Conservation (phyloP, 2,888 invertebrate genomes). For the Aleiodes leptofemur region DNA sequence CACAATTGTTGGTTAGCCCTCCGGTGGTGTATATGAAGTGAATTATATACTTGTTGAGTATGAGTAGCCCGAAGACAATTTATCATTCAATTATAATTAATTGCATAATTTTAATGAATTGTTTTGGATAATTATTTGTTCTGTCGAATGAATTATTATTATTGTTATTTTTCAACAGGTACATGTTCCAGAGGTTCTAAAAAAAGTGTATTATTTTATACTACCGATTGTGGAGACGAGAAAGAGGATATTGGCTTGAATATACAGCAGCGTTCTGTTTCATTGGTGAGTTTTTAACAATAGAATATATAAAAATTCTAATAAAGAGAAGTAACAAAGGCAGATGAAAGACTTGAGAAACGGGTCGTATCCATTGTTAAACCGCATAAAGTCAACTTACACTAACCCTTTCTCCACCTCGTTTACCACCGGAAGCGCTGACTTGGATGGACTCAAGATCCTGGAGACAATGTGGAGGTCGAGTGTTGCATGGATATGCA, state of each 20-base stretch:
- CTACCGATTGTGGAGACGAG: constrained; percentile 72
- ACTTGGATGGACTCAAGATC: constrained; percentile 42
- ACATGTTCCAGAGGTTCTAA: constrained; percentile 69
- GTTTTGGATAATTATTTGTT: too few species aligned
- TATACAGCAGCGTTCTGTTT: constrained; percentile 70
- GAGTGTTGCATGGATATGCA: constrained; percentile 51
- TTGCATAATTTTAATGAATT: background rate
- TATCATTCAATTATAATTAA: constrained; percentile 7
- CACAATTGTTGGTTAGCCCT: constrained; percentile 59
- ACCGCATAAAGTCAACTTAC: constrained; percentile 21
- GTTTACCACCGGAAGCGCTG: constrained; percentile 51
- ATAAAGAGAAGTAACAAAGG: constrained; percentile 15
- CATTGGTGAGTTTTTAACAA: constrained; percentile 63
- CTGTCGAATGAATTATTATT: too few species aligned
- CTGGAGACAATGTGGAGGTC: constrained; percentile 51
- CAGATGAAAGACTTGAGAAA: constrained; percentile 30
- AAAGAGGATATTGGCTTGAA: constrained; percentile 67
- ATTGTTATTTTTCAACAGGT: constrained; percentile 47
- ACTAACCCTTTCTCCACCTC: constrained; percentile 39
- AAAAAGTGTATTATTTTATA: constrained; percentile 70
- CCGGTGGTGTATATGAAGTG: constrained; percentile 4
- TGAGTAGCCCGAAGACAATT: background rate
- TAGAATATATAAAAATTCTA: background rate
- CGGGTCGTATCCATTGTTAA: constrained; percentile 47
- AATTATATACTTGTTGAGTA: constrained; percentile 1